These are phyloP conservation scores for Pelagia noctiluca DNA, from an alignment of 30 jellyfish, hydroid and myxozoan genomes.

Conservation along the genomic window DNA sequence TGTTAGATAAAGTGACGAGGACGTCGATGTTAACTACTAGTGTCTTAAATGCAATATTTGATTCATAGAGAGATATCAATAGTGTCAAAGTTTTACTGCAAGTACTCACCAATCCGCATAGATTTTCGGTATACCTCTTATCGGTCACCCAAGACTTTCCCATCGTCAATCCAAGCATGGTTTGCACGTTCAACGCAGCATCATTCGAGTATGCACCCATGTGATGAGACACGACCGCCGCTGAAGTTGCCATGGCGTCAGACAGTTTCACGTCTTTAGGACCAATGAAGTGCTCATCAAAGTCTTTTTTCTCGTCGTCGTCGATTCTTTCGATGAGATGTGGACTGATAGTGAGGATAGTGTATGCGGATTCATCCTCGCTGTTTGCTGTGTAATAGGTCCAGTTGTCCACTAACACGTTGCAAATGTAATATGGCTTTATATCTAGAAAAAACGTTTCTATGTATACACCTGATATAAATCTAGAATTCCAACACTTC, in stretches of 20 bases:
- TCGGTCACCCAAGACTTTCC: conserved; percentile 79
- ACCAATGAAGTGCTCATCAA: conserved; percentile 44
- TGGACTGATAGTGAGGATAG: conserved; percentile 67
- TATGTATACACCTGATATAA: too few relatives aligned
- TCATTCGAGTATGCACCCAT: conserved; percentile 70
- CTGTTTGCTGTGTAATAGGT: conserved; percentile 1
- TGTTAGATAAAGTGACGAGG: too few relatives aligned
- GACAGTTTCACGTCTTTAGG: conserved; percentile 69
- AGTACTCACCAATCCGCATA: conserved; percentile 57
- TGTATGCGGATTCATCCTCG: conserved; percentile 1
- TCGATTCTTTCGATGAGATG: conserved; percentile 74
- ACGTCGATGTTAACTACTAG: too few relatives aligned
- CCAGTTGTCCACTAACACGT: conserved; percentile 80
- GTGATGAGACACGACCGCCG: conserved; percentile 71
- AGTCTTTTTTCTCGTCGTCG: conserved; percentile 61
- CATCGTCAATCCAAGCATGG: conserved; percentile 79
- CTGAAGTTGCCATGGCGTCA: conserved; percentile 90
- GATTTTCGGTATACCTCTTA: conserved; percentile 14
- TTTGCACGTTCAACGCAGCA: conserved; percentile 61
- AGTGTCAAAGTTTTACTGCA: too few relatives aligned
- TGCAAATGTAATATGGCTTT: conserved; percentile 62
- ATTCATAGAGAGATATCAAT: too few relatives aligned
- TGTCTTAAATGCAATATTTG: too few relatives aligned
- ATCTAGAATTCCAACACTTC: too few relatives aligned
- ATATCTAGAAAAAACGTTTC: too few relatives aligned